Evolutionary conservation across 2,797 vertebrate genomes (phyloP), one percentile per base, ranked within the genome.

Genomic region (Tachyglossus aculeatus): DNA sequence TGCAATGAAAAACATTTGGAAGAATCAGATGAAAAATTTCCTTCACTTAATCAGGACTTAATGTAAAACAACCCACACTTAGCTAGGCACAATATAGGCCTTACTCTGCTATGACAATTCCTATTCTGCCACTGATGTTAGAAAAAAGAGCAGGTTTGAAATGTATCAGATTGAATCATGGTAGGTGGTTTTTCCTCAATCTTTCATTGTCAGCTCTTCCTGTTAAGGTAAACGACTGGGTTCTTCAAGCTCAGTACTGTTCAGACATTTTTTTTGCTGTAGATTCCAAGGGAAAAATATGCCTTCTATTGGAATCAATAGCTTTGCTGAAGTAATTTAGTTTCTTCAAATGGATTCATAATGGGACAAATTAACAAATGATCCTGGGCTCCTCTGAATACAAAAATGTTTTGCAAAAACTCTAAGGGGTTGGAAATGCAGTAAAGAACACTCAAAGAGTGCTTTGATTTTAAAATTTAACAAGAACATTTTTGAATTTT

Each of bases 391-490:
- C 14, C 38, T 5, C 67, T 84, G 65, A 70, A 40, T 25, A 45
- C 2, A 18, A 1, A 3, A n/a, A 47, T 2, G 22, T 3, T 40
- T 71, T 31, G 43, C 53, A 34, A 31, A 18, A 68, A 55, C 6
- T 67, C 40, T 59, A 50, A 59, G 25, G 38, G 5, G 6, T 67
- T 33, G 71, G 3, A 65, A 82, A 50, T 2, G 31, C 2, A 67
- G 63, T 1, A 80, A 45, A 41, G 34, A 64, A 47, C 15, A 70
- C 9, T 81, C 27, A 82, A 72, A 45, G 3, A 70, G 34, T 62
- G 33, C 5, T 36, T 65, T 36, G 29, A 43, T 77, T 82, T 67
- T 40, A 75, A 86, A 61, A 65, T 14, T 53, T 5, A 67, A 33
- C 3, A 56, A 62, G 11, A 40, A 22, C 25, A 1, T 65, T 37